Evolutionary conservation across 2,888 invertebrate genomes (phyloP).

Genomic region (Halictus ligatus): DNA sequence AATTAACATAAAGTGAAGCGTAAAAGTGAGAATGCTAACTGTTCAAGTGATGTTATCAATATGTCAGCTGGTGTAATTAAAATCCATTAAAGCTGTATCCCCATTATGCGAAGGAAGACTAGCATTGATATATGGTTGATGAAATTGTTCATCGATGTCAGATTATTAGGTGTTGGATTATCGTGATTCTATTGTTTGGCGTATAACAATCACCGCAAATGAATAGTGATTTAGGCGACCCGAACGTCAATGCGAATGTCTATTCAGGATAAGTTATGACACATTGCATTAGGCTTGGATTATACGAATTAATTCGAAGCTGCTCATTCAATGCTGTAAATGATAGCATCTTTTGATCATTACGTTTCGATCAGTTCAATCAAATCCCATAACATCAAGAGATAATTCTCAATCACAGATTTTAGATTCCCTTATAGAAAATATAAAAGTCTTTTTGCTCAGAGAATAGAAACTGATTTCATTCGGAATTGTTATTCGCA

Average conservation of each 20-base stretch:
- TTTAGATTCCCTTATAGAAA: not conserved
- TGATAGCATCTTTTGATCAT: not conserved
- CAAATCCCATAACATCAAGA: not conserved
- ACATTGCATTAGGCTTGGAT: constrained; percentile 37
- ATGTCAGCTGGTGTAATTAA: not conserved
- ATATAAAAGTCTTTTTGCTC: not conserved
- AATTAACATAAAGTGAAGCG: not conserved
- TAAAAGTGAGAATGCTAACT: not conserved
- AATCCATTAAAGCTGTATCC: not conserved
- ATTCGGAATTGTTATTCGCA: not conserved
- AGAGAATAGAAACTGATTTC: not conserved
- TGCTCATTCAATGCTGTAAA: not conserved
- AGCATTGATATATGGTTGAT: constrained; percentile 33
- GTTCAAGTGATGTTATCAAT: not conserved
- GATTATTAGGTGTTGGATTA: constrained; percentile 57
- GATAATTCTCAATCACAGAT: not conserved
- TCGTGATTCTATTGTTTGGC: constrained; percentile 52
- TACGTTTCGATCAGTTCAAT: not conserved
- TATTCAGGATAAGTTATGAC: constrained; percentile 50
- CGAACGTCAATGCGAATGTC: constrained; percentile 29
- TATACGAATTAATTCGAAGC: constrained; percentile 40
- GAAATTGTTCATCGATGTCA: constrained; percentile 42
- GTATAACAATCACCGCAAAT: constrained; percentile 46
- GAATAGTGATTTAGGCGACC: constrained; percentile 52
- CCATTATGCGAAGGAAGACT: constrained; percentile 25